A percentile compares a stretch with the other conserved stretches of the same genome.
Evolutionary conservation across 2,113 vertebrate species (phyloP).

Genomic region (Pelobates fuscus): DNA sequence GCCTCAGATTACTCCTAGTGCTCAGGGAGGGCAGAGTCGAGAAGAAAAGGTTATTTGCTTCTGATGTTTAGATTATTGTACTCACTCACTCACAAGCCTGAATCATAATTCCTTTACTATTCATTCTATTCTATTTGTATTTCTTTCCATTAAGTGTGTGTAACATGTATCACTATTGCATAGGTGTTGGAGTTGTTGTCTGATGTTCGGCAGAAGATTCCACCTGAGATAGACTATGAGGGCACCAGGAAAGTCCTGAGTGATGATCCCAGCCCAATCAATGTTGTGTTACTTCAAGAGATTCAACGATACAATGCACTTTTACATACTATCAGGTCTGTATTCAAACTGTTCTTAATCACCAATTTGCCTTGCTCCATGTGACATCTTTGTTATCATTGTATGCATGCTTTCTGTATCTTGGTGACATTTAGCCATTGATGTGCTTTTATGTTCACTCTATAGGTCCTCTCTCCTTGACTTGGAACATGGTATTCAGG

Average conservation of each 20-base stretch:
- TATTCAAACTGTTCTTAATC: neutral
- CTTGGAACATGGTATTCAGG: conserved; percentile 83
- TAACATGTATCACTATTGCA: neutral
- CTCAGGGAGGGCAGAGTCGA: conserved; percentile 62
- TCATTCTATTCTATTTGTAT: neutral
- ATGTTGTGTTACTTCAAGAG: conserved; percentile 86
- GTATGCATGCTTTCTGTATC: no score
- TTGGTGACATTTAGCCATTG: no score
- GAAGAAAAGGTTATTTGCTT: conserved; percentile 75
- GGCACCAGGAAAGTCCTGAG: conserved; percentile 68
- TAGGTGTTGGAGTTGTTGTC: conserved; percentile 80
- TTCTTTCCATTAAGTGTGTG: neutral
- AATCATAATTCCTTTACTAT: neutral
- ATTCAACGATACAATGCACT: conserved; percentile 86
- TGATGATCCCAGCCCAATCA: conserved; percentile 75
- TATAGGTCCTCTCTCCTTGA: conserved; percentile 76
- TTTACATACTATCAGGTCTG: conserved; percentile 74
- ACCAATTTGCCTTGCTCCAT: no score
- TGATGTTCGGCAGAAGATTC: conserved; percentile 77
- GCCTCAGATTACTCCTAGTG: conserved; percentile 72
- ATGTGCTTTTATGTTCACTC: neutral
- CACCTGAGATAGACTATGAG: conserved; percentile 74
- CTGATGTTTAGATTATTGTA: neutral
- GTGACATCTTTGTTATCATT: no score
- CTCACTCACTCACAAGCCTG: neutral